Percentiles rank a stretch among this genome's conserved stretches.
phyloP scores from a whole-genome alignment of 30 jellyfish, hydroid and myxozoan genomes.

The Mastigias papua region DNA sequence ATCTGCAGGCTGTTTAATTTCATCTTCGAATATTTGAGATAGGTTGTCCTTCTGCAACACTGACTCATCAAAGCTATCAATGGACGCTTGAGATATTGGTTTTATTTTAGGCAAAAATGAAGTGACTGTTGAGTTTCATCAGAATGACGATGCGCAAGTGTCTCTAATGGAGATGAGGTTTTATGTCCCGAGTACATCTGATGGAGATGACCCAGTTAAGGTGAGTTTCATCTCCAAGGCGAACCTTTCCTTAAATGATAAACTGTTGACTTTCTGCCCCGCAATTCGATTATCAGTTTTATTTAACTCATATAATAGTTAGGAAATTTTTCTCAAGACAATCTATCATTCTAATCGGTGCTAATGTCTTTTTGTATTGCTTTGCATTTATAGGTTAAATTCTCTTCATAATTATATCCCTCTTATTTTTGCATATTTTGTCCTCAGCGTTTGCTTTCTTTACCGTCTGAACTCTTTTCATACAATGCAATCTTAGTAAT shows the following conservation, averaged over 20 bases:
- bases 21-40: too few relatives aligned
- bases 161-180: conserved; percentile 96
- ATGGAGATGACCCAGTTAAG: conserved; percentile 90
- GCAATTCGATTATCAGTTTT: background rate
- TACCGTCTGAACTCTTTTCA: background rate
- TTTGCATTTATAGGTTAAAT: background rate
- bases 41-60: too few relatives aligned
- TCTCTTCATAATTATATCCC: background rate
- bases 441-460: background rate
- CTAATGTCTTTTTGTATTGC: background rate
- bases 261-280: background rate
- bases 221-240: too few relatives aligned
- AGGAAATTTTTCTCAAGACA: background rate
- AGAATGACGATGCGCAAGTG: conserved; percentile 91
- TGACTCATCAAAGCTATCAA: too few relatives aligned
- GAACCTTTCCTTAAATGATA: too few relatives aligned
- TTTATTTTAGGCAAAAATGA: conserved; percentile 89
- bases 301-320: background rate
- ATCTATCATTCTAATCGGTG: background rate
- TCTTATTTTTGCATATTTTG: too few relatives aligned
- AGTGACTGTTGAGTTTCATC: conserved; percentile 96
- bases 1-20: too few relatives aligned
- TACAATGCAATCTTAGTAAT: background rate
- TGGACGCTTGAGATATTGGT: background rate
- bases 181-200: conserved; percentile 86